phyloP scores from a whole-genome alignment of 2,797 vertebrate genomes.

The Ctenosaura bakeri region DNA sequence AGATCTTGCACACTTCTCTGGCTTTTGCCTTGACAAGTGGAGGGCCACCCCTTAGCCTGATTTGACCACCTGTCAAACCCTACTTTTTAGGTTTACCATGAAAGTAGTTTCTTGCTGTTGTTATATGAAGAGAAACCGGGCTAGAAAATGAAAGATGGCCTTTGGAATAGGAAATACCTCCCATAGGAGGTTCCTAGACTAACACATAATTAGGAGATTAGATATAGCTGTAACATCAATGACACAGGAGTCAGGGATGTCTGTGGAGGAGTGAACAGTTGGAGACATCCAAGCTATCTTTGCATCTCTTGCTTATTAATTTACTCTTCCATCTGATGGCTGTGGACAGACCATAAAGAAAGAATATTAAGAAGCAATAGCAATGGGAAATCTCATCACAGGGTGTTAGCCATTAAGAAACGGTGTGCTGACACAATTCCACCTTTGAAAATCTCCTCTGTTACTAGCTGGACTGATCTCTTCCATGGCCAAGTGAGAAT shows the following conservation, averaged over 20 bases:
- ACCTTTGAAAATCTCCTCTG: constrained; percentile 57
- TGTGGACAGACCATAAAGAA: constrained; percentile 21
- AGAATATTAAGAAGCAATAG: neutral
- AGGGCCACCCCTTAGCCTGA: neutral
- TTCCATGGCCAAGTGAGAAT: constrained; percentile 64
- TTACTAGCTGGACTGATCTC: constrained; percentile 60
- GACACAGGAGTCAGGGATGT: constrained; percentile 62
- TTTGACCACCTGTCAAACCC: neutral
- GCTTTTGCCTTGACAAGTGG: neutral
- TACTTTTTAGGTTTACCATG: neutral
- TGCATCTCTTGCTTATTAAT: constrained; percentile 24
- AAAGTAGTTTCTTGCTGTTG: neutral
- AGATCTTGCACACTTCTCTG: neutral
- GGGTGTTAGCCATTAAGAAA: constrained; percentile 16
- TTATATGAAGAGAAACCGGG: constrained; percentile 46
- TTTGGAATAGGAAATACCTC: constrained; percentile 73
- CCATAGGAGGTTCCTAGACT: constrained; percentile 74
- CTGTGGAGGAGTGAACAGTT: constrained; percentile 59
- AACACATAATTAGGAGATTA: constrained; percentile 73
- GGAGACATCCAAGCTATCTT: constrained; percentile 50
- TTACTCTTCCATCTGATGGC: neutral
- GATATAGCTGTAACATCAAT: constrained; percentile 71
- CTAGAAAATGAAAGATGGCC: constrained; percentile 60
- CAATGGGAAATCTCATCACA: neutral
- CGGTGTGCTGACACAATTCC: constrained; percentile 30